Evolutionary conservation across 1,140 invertebrate species (phyloP), one percentile per base, ranked within the genome.

Genomic region (Mactra quadrangularis): DNA sequence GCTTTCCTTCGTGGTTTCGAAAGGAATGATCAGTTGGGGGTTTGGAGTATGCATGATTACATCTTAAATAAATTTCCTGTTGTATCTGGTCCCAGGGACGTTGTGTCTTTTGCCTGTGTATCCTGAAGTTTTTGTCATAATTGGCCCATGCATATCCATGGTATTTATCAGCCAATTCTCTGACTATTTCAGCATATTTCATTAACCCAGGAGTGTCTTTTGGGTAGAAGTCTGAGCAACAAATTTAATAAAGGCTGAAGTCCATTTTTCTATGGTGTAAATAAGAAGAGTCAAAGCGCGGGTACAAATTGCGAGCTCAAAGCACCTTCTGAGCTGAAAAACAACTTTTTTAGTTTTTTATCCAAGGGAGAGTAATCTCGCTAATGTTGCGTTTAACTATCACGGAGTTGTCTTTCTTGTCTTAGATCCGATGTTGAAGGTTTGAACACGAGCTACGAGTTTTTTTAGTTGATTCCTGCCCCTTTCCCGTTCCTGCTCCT

Each of bases 171-270:
- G 72, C 72, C 7, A 76, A 15, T 17, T 76, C 72, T 25, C 72
- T 4, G 17, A 76, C 53, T 27, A 74, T 76, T 76, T 76, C 57
- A 22, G 53, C 72, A 60, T 76, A 76, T 62, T 76, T 76, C 72
- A 76, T 76, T 1, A 76, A 22, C 11, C 17, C 7, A 13, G 72
- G 50, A n/a, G 72, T 62, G 22, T 76, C 55, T 11, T 27, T 7
- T 7, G 72, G 72, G 33, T 57, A 74, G 19, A 4, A 7, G 9
- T 3, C 19, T 4, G 57, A 31, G 72, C 72, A 9, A 25, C 38
- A 27, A 76, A 76, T 11, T 57, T 22, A 1, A 60, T 13, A 22
- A 76, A 76, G 50, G 74, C 74, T 7, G 74, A 62, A 11, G 74
- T 62, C 74, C 74, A 76, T 19, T 22, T 25, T 9, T 76, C 74